These are phyloP conservation scores for Clarias laeviceps DNA, from an alignment of 2,797 vertebrate species.

Conservation along the genomic window DNA sequence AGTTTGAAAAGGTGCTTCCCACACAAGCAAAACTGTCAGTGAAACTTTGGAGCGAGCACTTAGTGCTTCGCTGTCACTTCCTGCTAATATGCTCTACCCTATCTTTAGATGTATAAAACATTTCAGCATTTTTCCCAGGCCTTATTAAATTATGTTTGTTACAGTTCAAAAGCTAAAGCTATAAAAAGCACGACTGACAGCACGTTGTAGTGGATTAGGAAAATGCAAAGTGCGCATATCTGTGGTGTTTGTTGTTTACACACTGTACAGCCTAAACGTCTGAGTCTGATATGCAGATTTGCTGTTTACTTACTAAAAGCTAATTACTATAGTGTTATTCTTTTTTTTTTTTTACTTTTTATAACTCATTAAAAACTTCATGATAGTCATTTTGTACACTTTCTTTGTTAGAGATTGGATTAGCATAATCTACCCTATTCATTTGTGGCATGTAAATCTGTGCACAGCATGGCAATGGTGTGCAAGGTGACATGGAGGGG, in stretches of 20 bases:
- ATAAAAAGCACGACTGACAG: background rate
- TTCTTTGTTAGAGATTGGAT: background rate
- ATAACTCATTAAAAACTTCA: background rate
- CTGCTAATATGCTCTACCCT: background rate
- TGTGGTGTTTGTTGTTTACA: background rate
- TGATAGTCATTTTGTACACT: background rate
- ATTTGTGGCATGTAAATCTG: too few relatives aligned
- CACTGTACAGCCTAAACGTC: background rate
- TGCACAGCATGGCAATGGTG: too few relatives aligned
- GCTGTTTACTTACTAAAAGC: background rate
- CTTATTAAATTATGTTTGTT: background rate
- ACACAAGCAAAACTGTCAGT: too few relatives aligned
- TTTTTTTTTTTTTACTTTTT: background rate
- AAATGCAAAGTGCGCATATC: conserved; percentile 2
- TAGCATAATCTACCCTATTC: background rate
- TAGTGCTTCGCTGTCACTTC: conserved; percentile 15
- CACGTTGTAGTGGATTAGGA: background rate
- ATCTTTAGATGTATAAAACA: background rate
- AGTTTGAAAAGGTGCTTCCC: background rate
- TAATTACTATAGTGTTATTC: background rate
- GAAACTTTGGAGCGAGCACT: background rate
- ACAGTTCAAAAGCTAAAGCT: background rate
- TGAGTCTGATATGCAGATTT: background rate
- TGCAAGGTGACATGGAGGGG: too few relatives aligned
- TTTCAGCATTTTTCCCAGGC: background rate